Base-by-base conservation (phyloP, 2,888 invertebrate species). In the Tillus elongatus region DNA sequence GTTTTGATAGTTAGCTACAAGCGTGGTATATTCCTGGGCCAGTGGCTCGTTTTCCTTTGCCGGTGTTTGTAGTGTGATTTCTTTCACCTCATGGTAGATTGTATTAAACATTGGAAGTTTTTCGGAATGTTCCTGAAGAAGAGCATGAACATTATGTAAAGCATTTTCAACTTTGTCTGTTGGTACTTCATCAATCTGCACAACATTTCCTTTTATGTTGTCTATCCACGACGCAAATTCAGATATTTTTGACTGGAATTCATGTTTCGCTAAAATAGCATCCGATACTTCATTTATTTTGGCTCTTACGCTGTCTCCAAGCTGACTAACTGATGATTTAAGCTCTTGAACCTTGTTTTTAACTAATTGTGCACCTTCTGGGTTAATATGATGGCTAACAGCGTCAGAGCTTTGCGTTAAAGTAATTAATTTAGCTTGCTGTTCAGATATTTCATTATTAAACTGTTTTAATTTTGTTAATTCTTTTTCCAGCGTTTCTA, bases 91-190 rank as follows among this genome's bases (percentile, higher is more conserved):
- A 47, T 82, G 78, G 50, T 86, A 84, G 46, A 92, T 84, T 2
- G 75, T 74, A 43, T 79, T 74, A 47, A 91, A 86, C 30, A 74
- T 72, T 0, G 84, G 77, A 51, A 84, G 82, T 53, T 88, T 85
- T 30, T 89, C 86, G 2, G 82, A 79, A 58, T 88, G 86, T 54
- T 93, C 92, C 62, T 87, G 85, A 36, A 86, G 68, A 13, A 90
- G 68, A 0, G 79, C 78, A 59, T 91, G 86, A 48, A 88, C 76
- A 0, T 80, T 77, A 55, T 88, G 84, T 8, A 91, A 64, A 19
- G 79, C 77, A 0, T 77, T 73, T 52, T 88, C 87, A 0, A 92
- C 82, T 58, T 84, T 82, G 53, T 88, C 87, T 0, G 84, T 75
- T 46, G 78, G 76, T 1, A 93, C 77, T 59, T 87, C 86, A 57